These are phyloP conservation scores for Atherinosoma microstoma DNA, from an alignment of 2,797 vertebrate genomes.

Conservation along the genomic window DNA sequence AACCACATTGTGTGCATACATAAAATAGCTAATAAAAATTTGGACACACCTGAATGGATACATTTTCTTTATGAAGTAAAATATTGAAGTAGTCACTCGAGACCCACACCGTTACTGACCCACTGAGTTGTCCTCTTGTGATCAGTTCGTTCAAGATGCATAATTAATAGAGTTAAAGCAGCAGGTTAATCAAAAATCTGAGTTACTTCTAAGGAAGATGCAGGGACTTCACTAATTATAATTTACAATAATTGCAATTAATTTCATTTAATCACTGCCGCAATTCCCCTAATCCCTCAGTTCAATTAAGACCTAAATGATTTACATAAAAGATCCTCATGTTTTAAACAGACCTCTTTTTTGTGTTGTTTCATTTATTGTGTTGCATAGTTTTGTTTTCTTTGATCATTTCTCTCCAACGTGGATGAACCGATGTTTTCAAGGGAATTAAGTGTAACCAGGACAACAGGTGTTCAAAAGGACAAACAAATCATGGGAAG, in stretches of 20 bases:
- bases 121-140: neutral
- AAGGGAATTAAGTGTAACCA: neutral
- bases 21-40: neutral
- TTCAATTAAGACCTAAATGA: slow-evolving; percentile 8
- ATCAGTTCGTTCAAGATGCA: neutral
- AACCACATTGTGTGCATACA: neutral
- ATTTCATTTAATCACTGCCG: neutral
- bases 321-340: neutral
- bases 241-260: slow-evolving; percentile 6
- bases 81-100: neutral
- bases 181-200: neutral
- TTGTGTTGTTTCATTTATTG: neutral
- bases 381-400: neutral
- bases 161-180: neutral
- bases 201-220: too few relatives aligned
- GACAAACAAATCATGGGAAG: neutral
- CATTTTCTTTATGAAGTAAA: neutral
- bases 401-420: neutral
- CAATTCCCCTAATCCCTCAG: neutral
- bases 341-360: neutral
- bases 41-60: neutral
- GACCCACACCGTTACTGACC: neutral
- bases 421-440: neutral
- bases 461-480: neutral
- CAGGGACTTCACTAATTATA: slow-evolving; percentile 5